A percentile compares a stretch with the other conserved stretches of the same genome.
Evolutionary conservation across 2,113 vertebrate species (phyloP).

Genomic region (Myotis brandtii): DNA sequence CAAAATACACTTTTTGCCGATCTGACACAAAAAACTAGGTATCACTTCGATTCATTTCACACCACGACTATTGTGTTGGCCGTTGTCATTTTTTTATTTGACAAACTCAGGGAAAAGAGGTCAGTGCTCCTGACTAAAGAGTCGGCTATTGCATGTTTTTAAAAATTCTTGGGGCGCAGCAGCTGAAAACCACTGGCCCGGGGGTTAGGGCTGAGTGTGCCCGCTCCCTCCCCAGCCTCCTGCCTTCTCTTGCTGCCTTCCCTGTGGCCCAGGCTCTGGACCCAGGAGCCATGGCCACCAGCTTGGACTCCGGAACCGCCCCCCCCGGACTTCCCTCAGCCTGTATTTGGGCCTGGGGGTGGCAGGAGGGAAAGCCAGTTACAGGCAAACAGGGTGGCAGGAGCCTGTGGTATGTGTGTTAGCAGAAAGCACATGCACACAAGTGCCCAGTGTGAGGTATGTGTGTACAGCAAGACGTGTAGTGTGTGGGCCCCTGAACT

Average conservation of each 20-base stretch:
- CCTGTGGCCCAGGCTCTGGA: background rate
- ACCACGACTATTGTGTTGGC: background rate
- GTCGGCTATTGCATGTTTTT: background rate
- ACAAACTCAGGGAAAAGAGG: background rate
- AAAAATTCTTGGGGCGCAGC: background rate
- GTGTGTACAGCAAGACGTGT: fast-evolving
- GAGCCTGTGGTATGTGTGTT: fast-evolving
- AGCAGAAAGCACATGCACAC: fast-evolving
- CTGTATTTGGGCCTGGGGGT: fast-evolving
- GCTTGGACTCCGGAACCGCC: background rate
- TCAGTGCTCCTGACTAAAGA: background rate
- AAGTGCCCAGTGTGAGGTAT: fast-evolving
- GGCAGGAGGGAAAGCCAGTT: background rate
- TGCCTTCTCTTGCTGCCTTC: background rate
- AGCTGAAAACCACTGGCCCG: background rate
- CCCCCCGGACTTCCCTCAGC: background rate
- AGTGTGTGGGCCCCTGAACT: fast-evolving
- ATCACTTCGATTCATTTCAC: background rate
- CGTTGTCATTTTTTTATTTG: background rate
- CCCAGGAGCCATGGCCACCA: background rate
- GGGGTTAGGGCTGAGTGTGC: background rate
- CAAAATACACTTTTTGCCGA: background rate
- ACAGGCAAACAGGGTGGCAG: background rate
- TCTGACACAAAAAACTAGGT: background rate
- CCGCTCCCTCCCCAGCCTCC: background rate